Evolutionary conservation across 1,140 invertebrate species (phyloP).

Genomic region (Pogonomyrmex barbatus): DNA sequence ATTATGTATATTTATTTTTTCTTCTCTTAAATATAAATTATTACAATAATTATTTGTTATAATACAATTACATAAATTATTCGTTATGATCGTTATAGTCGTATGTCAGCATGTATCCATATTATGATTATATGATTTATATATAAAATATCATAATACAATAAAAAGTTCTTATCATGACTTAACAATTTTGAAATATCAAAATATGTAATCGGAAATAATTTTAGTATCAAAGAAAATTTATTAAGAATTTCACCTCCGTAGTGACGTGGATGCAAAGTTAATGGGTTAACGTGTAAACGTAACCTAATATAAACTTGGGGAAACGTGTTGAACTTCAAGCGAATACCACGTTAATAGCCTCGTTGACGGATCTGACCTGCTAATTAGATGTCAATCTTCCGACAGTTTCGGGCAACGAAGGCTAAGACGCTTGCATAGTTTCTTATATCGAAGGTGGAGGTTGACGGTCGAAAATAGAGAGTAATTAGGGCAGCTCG

Average conservation of each 20-base stretch:
- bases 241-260: background rate
- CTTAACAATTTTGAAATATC: background rate
- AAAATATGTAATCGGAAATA: background rate
- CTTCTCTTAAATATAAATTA: background rate
- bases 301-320: constrained; percentile 17
- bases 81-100: background rate
- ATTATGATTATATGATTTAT: too few relatives aligned
- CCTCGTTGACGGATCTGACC: constrained; percentile 43
- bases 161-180: background rate
- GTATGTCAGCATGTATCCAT: background rate
- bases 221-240: background rate
- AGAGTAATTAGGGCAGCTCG: background rate
- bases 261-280: background rate
- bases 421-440: background rate
- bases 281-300: constrained; percentile 27
- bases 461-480: constrained; percentile 6
- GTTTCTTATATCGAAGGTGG: background rate
- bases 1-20: background rate
- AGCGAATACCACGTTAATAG: constrained; percentile 43
- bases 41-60: background rate
- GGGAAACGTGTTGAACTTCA: constrained; percentile 29
- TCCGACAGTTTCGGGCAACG: constrained; percentile 29
- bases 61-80: background rate
- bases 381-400: constrained; percentile 62
- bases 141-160: background rate